phyloP scores from a whole-genome alignment of 2,797 vertebrate genomes.

The Arremon aurantiirostris region DNA sequence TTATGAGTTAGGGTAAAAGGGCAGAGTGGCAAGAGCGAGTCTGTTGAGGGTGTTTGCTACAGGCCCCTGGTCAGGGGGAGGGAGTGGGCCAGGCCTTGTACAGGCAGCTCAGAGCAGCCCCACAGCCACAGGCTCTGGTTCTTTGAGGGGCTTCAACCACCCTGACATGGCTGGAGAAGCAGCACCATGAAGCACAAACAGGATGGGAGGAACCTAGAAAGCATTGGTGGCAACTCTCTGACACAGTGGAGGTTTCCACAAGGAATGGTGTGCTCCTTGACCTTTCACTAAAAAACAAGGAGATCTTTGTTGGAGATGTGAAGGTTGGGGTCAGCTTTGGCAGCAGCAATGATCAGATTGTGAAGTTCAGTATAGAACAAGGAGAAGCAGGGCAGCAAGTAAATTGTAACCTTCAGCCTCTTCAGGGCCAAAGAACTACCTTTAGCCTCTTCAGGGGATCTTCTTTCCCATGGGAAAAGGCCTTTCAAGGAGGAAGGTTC shows the following conservation, averaged over 20 bases:
- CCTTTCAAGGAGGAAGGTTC: background rate
- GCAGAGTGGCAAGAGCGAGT: background rate
- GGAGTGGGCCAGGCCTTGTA: fast-evolving
- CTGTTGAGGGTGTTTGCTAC: background rate
- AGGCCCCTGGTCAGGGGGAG: background rate
- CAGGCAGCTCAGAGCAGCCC: background rate
- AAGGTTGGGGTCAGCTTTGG: background rate
- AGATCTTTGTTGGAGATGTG: background rate
- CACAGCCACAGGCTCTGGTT: background rate
- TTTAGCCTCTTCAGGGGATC: background rate
- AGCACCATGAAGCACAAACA: background rate
- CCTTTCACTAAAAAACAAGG: background rate
- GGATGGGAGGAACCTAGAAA: background rate
- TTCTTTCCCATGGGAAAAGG: background rate
- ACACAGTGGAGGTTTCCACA: background rate
- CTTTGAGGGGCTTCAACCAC: background rate
- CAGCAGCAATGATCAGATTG: background rate
- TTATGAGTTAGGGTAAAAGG: background rate
- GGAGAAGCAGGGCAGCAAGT: background rate
- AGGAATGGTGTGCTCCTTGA: background rate
- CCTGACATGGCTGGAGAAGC: background rate
- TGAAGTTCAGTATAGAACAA: background rate
- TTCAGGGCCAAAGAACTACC: background rate
- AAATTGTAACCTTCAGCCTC: background rate
- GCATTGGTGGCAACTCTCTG: background rate